Conservation (phyloP, 2,113 vertebrate genomes). For the Ptychochromis oligacanthus region DNA sequence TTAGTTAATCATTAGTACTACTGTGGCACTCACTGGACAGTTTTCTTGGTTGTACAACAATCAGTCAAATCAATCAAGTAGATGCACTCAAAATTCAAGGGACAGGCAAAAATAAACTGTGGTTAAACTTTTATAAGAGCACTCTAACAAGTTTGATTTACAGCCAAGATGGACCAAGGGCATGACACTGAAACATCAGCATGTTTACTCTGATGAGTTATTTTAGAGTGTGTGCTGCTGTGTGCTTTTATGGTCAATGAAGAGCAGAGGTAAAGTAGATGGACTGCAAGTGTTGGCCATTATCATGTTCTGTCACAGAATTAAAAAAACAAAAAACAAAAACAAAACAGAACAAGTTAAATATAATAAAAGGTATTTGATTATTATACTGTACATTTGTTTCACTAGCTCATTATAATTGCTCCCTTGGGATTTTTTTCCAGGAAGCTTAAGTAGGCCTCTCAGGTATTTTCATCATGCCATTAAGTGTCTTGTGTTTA, state of each 20-base stretch:
- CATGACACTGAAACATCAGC: slow-evolving; percentile 5
- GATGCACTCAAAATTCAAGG: too few relatives aligned
- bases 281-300: not conserved
- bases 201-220: not conserved
- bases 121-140: slow-evolving; percentile 31
- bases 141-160: not conserved
- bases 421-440: not conserved
- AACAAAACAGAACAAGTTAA: not conserved
- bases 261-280: not conserved
- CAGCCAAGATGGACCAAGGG: not conserved
- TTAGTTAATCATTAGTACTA: too few relatives aligned
- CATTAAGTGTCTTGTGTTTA: not conserved
- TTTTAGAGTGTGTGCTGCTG: not conserved
- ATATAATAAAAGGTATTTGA: not conserved
- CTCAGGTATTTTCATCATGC: not conserved
- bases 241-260: not conserved
- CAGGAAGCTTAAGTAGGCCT: not conserved
- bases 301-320: not conserved
- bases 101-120: not conserved
- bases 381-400: not conserved
- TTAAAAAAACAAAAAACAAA: not conserved
- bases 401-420: not conserved
- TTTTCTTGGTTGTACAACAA: too few relatives aligned
- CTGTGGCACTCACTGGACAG: too few relatives aligned
- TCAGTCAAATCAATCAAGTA: too few relatives aligned